Evolutionary conservation across 1,140 invertebrate species (phyloP), one percentile per base, ranked within the genome.

Genomic region (Brachionus sp.): DNA sequence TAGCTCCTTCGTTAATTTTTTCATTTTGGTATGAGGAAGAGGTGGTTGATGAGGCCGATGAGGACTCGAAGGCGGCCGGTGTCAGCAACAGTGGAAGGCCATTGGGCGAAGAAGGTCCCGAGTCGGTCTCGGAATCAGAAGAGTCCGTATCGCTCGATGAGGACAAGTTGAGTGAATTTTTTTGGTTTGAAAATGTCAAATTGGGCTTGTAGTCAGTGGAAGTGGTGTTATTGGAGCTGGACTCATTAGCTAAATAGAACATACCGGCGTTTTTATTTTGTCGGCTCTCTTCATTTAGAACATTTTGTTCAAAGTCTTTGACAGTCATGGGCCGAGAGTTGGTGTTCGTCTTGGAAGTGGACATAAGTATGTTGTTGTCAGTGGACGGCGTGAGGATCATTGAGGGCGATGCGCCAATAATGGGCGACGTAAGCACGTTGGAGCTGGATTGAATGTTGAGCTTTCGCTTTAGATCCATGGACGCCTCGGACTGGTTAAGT

Each of bases 231-330:
- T 75, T 75, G 9, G 70, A 75, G 16, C 70, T 75, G 16, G 70
- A 46, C 16, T 75, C 70, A 13, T 75, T 75, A 12, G 39, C 19
- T 39, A 75, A 25, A 46, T 75, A 75, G 33, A 75, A 75, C 70
- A 75, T 80, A 53, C 37, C 66, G 23, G 10, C 7, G 10, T 62
- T 23, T 64, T 80, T 57, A 25, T 57, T 57, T 5, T 13, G 5
- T 10, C 2, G 23, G 3, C 29, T 70, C 13, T 70, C 35, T 2
- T 80, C 12, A 42, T 57, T 42, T 9, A 80, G 23, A 23, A 80
- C 19, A 66, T 80, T 80, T 23, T 80, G 33, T 29, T 80, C 77
- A 35, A 80, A 80, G 37, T 80, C 77, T n/a, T 80, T 57, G 25
- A 80, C 77, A 39, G 77, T 80, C 33, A 80, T 80, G 39, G 70